phyloP scores from a whole-genome alignment of 1,140 invertebrate species.

The Drosophila nigromelanica region DNA sequence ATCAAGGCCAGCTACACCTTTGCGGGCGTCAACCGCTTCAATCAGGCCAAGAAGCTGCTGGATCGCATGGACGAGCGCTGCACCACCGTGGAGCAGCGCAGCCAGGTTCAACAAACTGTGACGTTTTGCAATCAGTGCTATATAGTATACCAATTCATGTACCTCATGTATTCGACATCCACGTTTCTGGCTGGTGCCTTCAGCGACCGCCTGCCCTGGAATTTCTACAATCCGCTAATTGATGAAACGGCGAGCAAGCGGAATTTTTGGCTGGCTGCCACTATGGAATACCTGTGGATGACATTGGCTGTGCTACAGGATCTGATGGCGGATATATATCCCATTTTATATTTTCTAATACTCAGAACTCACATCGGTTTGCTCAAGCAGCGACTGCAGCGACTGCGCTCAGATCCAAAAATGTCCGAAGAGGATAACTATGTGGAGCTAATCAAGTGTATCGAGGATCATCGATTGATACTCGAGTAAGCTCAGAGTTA shows the following conservation, averaged over 20 bases:
- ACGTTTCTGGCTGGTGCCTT: conserved; percentile 17
- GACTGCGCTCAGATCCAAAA: conserved; percentile 17
- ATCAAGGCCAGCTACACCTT: conserved; percentile 43
- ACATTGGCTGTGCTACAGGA: conserved; percentile 37
- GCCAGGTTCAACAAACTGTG: conserved; percentile 29
- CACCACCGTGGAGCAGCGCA: neutral
- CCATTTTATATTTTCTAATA: conserved; percentile 44
- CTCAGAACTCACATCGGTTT: conserved; percentile 45
- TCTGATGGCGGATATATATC: conserved; percentile 50
- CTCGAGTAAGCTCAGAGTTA: conserved; percentile 38
- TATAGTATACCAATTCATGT: conserved; percentile 35
- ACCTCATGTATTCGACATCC: conserved; percentile 16
- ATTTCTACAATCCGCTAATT: conserved; percentile 55
- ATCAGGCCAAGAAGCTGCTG: conserved; percentile 34
- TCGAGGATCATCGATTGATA: conserved; percentile 55
- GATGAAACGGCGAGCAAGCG: conserved; percentile 8
- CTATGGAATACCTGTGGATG: conserved; percentile 32
- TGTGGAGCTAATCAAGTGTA: conserved; percentile 44
- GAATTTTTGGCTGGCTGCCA: conserved; percentile 23
- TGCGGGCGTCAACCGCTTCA: conserved; percentile 20
- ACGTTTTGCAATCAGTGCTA: conserved; percentile 30
- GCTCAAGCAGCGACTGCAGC: conserved; percentile 33
- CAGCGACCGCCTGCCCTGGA: conserved; percentile 40
- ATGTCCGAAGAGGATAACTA: conserved; percentile 35
- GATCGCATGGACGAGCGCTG: conserved; percentile 53